Evolutionary conservation across 2,113 vertebrate species (phyloP).

Genomic region (Cyanoderma ruficeps): DNA sequence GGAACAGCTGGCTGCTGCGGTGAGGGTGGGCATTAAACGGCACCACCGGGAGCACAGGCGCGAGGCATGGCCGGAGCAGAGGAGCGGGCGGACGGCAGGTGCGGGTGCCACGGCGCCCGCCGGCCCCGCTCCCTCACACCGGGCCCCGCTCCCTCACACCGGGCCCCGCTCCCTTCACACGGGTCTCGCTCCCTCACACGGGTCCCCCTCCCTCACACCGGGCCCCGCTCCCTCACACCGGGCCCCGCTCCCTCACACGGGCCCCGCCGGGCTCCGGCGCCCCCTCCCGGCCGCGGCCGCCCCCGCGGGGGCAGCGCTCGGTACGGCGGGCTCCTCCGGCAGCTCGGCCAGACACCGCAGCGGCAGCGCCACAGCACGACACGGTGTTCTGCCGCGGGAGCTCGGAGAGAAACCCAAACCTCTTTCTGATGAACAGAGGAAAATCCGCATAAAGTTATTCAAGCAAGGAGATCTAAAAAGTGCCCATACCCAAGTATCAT

Average conservation of each 20-base stretch:
- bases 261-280: neutral
- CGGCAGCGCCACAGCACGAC: neutral
- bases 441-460: neutral
- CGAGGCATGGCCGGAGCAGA: no score
- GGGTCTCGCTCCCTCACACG: no score
- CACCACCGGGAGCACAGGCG: rapidly evolving
- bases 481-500: rapidly evolving
- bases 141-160: neutral
- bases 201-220: no score
- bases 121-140: neutral
- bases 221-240: no score
- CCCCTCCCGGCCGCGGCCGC: neutral
- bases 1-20: neutral
- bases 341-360: neutral
- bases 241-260: no score
- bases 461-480: neutral
- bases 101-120: no score
- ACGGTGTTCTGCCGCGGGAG: neutral
- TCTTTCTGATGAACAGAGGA: neutral
- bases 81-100: no score
- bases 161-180: no score
- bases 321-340: rapidly evolving
- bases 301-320: neutral
- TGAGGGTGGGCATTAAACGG: neutral
- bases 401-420: neutral